phyloP scores from a whole-genome alignment of 2,888 invertebrate species.

The Chrysolina haemoptera region DNA sequence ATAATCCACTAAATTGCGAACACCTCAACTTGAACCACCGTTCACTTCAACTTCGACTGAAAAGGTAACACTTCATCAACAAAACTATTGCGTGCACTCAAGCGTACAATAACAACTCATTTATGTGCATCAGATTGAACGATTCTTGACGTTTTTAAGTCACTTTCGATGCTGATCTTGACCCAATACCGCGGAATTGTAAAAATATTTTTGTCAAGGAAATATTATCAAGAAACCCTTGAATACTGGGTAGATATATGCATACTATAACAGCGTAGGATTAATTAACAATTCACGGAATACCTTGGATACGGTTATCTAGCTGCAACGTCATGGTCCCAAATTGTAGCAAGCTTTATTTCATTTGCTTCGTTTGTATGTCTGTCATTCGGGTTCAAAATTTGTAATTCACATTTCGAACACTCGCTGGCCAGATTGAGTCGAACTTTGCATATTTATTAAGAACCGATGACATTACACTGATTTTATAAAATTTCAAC shows the following conservation, averaged over 20 bases:
- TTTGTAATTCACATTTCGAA: no score
- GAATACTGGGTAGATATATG: neutral
- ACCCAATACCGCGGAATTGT: conserved; percentile 25
- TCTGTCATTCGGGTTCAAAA: no score
- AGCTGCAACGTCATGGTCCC: neutral
- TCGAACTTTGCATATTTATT: no score
- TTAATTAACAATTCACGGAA: neutral
- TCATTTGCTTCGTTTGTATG: no score
- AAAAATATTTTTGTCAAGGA: neutral
- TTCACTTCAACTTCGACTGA: neutral
- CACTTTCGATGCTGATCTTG: conserved; percentile 46
- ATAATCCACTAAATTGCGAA: neutral
- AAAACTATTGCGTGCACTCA: neutral
- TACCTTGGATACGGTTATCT: neutral
- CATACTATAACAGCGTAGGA: neutral
- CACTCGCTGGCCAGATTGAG: no score
- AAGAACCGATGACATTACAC: no score
- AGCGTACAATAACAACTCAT: neutral
- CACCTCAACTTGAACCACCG: neutral
- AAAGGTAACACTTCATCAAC: neutral
- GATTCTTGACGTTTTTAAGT: neutral
- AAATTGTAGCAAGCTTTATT: no score
- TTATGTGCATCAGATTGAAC: neutral
- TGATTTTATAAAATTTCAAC: no score
- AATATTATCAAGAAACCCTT: conserved; percentile 7